Conservation (phyloP, 2,113 vertebrate genomes). For the Sisor rabdophorus region DNA sequence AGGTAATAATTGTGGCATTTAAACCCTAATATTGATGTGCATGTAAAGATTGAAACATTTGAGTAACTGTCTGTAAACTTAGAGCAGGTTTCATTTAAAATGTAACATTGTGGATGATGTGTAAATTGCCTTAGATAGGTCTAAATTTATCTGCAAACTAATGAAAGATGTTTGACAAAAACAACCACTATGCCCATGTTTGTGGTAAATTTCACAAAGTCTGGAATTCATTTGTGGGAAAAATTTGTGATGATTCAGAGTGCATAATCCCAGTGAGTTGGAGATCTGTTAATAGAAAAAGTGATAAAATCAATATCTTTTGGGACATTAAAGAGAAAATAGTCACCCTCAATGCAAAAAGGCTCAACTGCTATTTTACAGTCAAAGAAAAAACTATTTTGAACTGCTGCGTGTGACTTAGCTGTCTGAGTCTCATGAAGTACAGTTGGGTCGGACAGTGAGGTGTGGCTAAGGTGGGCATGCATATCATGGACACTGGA, state of each 20-base stretch:
- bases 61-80: background rate
- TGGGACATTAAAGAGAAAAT: background rate
- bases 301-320: background rate
- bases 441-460: conserved; percentile 30
- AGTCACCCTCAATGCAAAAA: background rate
- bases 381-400: background rate
- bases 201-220: background rate
- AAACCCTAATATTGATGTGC: background rate
- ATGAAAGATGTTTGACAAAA: background rate
- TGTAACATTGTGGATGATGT: background rate
- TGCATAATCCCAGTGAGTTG: background rate
- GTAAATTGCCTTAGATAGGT: background rate
- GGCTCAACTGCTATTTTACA: background rate
- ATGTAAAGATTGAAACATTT: background rate
- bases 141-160: background rate
- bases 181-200: background rate
- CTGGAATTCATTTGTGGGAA: background rate
- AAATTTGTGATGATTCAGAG: background rate
- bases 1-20: background rate
- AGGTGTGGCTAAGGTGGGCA: conserved; percentile 43
- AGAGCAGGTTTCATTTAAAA: background rate
- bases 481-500: conserved; percentile 43
- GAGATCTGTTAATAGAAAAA: background rate
- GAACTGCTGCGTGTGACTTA: background rate
- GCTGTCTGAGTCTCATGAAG: background rate